These are phyloP conservation scores for Ornithoptera priamus DNA, from an alignment of 2,888 invertebrate genomes.

Conservation along the genomic window DNA sequence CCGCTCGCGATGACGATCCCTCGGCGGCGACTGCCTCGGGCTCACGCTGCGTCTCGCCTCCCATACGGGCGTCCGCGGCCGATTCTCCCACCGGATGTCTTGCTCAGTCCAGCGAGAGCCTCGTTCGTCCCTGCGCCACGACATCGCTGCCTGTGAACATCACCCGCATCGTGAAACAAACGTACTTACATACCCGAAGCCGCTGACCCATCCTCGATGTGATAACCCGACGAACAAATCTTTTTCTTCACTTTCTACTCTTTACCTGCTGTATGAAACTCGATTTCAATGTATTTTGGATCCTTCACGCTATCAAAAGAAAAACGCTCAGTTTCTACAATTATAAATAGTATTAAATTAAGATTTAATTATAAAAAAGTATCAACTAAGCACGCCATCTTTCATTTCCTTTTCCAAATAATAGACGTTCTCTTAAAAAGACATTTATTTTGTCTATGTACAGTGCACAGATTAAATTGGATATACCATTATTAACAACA, in stretches of 20 bases:
- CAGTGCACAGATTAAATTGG: too few relatives aligned
- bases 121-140: slow-evolving; percentile 69
- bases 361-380: slow-evolving; percentile 20
- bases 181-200: slow-evolving; percentile 54
- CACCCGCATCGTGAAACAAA: slow-evolving; percentile 56
- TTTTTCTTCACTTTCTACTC: slow-evolving; percentile 46
- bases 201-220: slow-evolving; percentile 37
- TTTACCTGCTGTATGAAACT: slow-evolving; percentile 54
- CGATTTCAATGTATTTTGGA: slow-evolving; percentile 20
- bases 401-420: slow-evolving; percentile 12
- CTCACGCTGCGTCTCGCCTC: slow-evolving; percentile 57
- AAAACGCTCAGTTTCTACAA: not conserved
- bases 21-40: slow-evolving; percentile 42
- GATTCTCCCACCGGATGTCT: slow-evolving; percentile 40
- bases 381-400: slow-evolving; percentile 18
- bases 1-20: slow-evolving; percentile 45
- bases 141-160: slow-evolving; percentile 74
- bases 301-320: slow-evolving; percentile 9
- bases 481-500: too few relatives aligned
- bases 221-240: slow-evolving; percentile 38
- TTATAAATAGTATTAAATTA: slow-evolving; percentile 22
- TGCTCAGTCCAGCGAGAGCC: slow-evolving; percentile 58
- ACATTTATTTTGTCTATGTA: not conserved
- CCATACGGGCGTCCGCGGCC: slow-evolving; percentile 62
- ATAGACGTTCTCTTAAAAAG: not conserved